phyloP scores from a whole-genome alignment of 2,113 vertebrate species.

The Naja naja region DNA sequence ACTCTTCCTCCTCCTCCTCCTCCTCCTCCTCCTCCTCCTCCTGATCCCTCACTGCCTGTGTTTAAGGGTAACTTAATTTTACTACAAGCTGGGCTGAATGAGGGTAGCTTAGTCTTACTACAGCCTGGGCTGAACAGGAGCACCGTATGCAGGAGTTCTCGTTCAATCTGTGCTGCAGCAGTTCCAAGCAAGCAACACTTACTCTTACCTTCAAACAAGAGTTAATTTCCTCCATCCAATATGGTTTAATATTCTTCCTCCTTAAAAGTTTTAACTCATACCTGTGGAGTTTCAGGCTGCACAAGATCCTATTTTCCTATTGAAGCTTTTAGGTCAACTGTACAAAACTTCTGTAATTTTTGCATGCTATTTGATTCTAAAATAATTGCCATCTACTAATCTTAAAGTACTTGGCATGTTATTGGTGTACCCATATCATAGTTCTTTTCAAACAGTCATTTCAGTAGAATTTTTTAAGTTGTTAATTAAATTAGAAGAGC shows the following conservation, averaged over 20 bases:
- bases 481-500: background rate
- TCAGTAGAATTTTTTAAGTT: background rate
- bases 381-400: background rate
- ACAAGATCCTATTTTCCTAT: background rate
- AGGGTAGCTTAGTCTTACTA: background rate
- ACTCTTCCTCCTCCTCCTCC: background rate
- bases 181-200: background rate
- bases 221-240: background rate
- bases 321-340: background rate
- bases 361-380: constrained; percentile 8
- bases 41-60: background rate
- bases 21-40: too few species aligned
- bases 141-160: background rate
- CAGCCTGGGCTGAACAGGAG: background rate
- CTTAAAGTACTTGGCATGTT: background rate
- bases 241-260: background rate
- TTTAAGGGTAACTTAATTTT: background rate
- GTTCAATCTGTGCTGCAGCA: background rate
- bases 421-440: background rate
- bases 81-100: too few species aligned
- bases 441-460: background rate
- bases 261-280: background rate
- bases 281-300: background rate
- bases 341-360: background rate
- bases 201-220: background rate